Conservation (phyloP, 2,797 vertebrate genomes). For the Pseudotriccus pelzelni region DNA sequence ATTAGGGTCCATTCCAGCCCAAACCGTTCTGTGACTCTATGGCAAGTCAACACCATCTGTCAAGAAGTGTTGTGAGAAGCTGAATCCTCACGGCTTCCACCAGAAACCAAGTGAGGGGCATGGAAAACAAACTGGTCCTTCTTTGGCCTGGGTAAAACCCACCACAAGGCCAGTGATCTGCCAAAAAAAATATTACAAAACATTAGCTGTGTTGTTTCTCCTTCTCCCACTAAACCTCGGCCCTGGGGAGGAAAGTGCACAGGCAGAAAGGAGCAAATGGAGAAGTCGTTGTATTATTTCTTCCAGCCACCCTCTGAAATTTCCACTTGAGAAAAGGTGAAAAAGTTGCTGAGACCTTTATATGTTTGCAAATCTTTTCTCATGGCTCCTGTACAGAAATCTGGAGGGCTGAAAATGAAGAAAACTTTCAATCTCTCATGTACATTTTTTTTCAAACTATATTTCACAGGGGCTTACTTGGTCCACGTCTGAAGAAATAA, state of each 20-base stretch:
- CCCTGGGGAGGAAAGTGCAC: not conserved
- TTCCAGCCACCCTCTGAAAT: not conserved
- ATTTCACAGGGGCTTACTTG: not conserved
- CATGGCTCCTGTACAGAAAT: not conserved
- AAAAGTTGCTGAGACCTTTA: not conserved
- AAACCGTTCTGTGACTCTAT: not conserved
- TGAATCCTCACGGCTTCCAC: not conserved
- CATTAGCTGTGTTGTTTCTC: not conserved
- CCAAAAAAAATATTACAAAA: not conserved
- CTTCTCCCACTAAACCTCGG: not conserved
- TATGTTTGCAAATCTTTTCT: not conserved
- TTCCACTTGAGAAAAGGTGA: not conserved
- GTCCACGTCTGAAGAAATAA: fast-evolving
- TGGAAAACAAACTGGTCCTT: not conserved
- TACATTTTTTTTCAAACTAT: not conserved
- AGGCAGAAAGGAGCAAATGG: not conserved
- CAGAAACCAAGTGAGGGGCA: not conserved
- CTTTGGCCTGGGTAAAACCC: not conserved
- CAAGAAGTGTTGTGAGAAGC: not conserved
- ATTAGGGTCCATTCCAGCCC: not conserved
- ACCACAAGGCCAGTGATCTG: not conserved
- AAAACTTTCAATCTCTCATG: not conserved
- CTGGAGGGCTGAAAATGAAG: too few species aligned
- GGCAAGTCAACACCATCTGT: not conserved
- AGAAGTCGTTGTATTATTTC: not conserved